phyloP scores from a whole-genome alignment of 2,888 invertebrate species.

The Tetragonisca angustula region DNA sequence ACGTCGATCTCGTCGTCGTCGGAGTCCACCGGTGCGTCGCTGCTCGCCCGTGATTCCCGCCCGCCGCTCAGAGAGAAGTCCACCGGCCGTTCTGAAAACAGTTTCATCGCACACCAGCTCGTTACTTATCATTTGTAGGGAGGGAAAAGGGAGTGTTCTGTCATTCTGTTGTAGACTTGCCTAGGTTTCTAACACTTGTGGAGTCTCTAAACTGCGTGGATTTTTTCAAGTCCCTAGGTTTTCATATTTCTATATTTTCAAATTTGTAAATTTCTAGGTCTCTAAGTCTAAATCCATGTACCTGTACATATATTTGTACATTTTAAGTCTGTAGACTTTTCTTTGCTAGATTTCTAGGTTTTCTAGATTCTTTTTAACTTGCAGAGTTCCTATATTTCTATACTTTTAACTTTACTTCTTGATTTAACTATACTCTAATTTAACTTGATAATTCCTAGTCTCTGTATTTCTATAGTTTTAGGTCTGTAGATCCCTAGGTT shows the following conservation, averaged over 20 bases:
- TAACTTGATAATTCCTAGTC: no score
- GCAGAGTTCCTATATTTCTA: not conserved
- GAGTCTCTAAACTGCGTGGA: no score
- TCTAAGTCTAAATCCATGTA: no score
- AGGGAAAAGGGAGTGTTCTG: no score
- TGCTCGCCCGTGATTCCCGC: conserved; percentile 80
- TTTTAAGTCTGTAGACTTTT: not conserved
- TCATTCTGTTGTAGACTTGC: not conserved
- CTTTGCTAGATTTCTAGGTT: not conserved
- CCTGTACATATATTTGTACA: no score
- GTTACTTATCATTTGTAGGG: not conserved
- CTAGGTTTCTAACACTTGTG: no score
- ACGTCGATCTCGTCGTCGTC: conserved; percentile 83
- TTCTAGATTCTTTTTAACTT: no score
- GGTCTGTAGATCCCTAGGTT: not conserved
- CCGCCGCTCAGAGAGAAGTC: conserved; percentile 80
- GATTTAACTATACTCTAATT: no score
- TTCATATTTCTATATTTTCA: no score
- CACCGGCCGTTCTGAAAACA: conserved; percentile 79
- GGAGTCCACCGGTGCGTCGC: conserved; percentile 78
- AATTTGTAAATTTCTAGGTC: no score
- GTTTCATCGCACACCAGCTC: not conserved
- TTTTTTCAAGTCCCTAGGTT: no score
- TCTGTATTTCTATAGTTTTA: not conserved
- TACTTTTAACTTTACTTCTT: no score